Base-by-base conservation (phyloP, 2,888 invertebrate genomes). In the Coenonympha glycerion region DNA sequence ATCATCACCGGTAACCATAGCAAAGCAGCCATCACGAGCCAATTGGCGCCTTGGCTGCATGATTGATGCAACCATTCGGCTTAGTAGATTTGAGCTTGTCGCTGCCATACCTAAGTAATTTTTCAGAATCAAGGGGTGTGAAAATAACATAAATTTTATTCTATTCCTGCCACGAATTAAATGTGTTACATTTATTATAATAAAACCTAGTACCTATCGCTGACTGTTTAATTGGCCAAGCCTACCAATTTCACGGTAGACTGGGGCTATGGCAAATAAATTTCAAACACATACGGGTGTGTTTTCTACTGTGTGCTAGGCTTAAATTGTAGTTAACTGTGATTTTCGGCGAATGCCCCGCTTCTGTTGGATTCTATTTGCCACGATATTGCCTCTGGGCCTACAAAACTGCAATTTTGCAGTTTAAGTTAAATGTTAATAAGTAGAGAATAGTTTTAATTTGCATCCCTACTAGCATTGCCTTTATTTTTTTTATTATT, bases 241-340 rank as follows among this genome's bases (percentile, higher is more conserved):
- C 56, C 46, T 53, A 58, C 56, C 50, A 56, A 56, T 57, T 58
- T 53, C 45, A 55, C 48, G 49, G 53, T 52, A 45, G 52, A 55
- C 54, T 48, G 53, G 47, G 51, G 45, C 53, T 46, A 42, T 30
- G 55, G 50, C 57, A 59, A 58, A 60, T 62, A 62, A 60, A 62
- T 62, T 59, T 58, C 55, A 57, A 59, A 60, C 53, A 57, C 53
- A 41, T 50, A 44, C 48, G 52, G 47, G 18, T 55, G 52, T 56
- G 59, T 52, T 52, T 53, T 56, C 59, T 53, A 57, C 56, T 52
- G 60, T 52, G 56, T 24, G 57, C 37, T 34, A 47, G 55, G 56
- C 53, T 56, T 58, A 60, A 55, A 58, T 52, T 57, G 57, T 56
- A 55, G 54, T 55, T 53, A 53, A 57, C 55, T 57, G 55, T 57